These are phyloP conservation scores for Ivindomyrus marchei DNA, from an alignment of 2,113 vertebrate species.

Conservation along the genomic window DNA sequence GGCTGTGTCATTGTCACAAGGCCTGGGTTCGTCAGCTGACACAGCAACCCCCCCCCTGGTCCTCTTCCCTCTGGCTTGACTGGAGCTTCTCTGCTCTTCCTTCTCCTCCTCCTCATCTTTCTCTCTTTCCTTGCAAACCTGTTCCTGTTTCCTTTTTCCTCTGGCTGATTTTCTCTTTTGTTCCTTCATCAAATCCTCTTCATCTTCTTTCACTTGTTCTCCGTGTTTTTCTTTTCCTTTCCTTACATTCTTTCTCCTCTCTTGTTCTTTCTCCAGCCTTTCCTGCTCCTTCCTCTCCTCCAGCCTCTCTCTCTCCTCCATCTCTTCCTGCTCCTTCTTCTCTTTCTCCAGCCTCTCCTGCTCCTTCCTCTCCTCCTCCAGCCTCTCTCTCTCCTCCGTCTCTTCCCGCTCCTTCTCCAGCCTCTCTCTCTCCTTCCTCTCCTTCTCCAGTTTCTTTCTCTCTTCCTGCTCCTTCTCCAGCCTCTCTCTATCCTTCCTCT, in stretches of 20 bases:
- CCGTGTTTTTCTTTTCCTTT: background rate
- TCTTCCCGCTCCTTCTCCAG: background rate
- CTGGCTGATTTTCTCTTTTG: background rate
- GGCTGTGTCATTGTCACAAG: background rate
- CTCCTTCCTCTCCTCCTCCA: background rate
- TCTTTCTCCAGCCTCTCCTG: background rate
- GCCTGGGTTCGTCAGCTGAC: background rate
- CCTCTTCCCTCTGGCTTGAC: slow-evolving; percentile 32
- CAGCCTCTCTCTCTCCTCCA: slow-evolving; percentile 1
- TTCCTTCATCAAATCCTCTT: slow-evolving; percentile 4
- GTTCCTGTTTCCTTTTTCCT: slow-evolving; percentile 26
- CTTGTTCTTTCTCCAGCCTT: background rate
- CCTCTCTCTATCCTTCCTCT: background rate
- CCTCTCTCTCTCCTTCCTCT: background rate
- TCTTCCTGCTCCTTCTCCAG: background rate
- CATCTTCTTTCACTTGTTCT: slow-evolving; percentile 6
- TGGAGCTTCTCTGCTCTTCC: background rate
- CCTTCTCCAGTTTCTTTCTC: background rate
- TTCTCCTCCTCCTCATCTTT: slow-evolving; percentile 11
- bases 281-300: background rate
- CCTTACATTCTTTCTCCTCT: background rate
- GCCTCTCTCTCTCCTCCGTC: slow-evolving; percentile 2
- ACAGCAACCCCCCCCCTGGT: slow-evolving; percentile 15
- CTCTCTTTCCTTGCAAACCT: background rate
- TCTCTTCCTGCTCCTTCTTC: background rate